Conservation (phyloP, 2,888 invertebrate species). For the Melolontha melolontha region DNA sequence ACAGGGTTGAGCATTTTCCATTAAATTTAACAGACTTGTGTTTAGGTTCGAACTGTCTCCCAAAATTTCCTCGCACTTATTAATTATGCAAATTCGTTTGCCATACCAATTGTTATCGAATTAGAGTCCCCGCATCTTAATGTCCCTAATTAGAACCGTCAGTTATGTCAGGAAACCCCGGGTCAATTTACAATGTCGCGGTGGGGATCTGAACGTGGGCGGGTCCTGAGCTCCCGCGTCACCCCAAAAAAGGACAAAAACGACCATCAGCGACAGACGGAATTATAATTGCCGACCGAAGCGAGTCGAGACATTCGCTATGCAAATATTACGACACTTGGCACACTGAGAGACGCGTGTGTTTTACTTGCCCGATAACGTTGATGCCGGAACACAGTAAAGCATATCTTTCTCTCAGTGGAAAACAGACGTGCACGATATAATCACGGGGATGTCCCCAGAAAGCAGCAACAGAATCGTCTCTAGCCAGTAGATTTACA, state of each 20-base stretch:
- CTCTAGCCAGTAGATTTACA: too few relatives aligned
- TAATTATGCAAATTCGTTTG: constrained; percentile 21
- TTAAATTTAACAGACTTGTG: too few relatives aligned
- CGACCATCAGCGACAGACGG: constrained; percentile 2
- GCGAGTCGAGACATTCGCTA: constrained; percentile 32
- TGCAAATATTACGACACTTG: constrained; percentile 44
- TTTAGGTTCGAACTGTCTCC: too few relatives aligned
- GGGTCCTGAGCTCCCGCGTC: too few relatives aligned
- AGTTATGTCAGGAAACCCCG: constrained; percentile 12
- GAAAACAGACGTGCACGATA: too few relatives aligned
- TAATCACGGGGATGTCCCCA: too few relatives aligned
- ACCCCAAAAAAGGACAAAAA: background rate
- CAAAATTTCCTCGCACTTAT: background rate
- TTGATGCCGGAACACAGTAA: too few relatives aligned
- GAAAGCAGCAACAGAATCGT: too few relatives aligned
- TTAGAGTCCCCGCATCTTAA: constrained; percentile 30
- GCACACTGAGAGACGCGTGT: too few relatives aligned
- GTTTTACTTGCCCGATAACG: too few relatives aligned
- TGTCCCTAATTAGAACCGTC: constrained; percentile 35
- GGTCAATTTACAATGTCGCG: constrained; percentile 31
- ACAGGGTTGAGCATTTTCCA: too few relatives aligned
- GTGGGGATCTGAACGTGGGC: background rate
- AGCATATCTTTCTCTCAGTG: too few relatives aligned
- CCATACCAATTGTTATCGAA: constrained; percentile 34
- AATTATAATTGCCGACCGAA: constrained; percentile 3